A percentile compares a stretch with the other conserved stretches of the same genome.
Evolutionary conservation across 2,113 vertebrate genomes (phyloP).

Genomic region (Oenanthe oenanthe): DNA sequence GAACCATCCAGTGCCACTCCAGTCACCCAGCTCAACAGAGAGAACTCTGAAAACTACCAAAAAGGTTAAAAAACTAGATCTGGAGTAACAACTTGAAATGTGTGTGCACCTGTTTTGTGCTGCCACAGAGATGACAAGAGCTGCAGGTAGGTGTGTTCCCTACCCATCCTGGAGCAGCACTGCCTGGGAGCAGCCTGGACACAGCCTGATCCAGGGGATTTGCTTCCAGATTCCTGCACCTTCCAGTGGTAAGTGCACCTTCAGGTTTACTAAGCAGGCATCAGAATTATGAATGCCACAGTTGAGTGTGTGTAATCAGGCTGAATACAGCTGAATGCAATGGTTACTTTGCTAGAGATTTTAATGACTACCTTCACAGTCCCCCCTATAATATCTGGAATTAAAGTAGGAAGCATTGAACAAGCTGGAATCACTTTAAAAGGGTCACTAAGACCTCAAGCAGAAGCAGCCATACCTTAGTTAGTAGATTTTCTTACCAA

Average conservation of each 20-base stretch:
- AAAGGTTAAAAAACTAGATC: background rate
- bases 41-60: background rate
- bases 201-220: background rate
- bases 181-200: background rate
- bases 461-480: background rate
- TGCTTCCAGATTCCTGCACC: background rate
- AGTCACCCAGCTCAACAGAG: background rate
- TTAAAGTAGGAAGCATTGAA: fast-evolving
- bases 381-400: background rate
- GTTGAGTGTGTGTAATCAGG: background rate
- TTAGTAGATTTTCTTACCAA: background rate
- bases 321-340: background rate
- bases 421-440: background rate
- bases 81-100: background rate
- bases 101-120: background rate
- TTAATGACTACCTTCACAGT: background rate
- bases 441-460: background rate
- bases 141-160: background rate
- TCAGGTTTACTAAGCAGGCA: background rate
- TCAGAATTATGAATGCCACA: background rate
- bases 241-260: background rate
- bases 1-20: background rate
- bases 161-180: background rate
- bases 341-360: background rate
- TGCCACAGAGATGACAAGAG: background rate